Evolutionary conservation across 2,888 invertebrate genomes (phyloP), one percentile per base, ranked within the genome.

Genomic region (Crioceris asparagi): DNA sequence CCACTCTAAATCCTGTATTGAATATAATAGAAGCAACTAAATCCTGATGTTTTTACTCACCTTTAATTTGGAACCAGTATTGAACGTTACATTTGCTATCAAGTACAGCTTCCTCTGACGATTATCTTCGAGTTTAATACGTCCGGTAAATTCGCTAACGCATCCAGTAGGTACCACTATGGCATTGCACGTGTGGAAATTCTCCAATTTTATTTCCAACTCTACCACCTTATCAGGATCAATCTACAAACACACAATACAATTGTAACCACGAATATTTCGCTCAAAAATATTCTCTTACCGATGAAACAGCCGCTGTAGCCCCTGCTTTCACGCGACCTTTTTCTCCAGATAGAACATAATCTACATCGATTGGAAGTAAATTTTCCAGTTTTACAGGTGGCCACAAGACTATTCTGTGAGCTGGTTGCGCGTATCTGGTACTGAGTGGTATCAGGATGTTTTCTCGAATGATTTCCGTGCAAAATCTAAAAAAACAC

Each of bases 331-430:
- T 42, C 11, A 64, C 51, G 11, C 55, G 48, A 10, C 59, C 50
- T 35, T 45, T 48, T 31, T 54, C 56, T 1, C 60, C 64, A 10
- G 66, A 65, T 25, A 71, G 65, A 54, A 74, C 74, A 54, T 74
- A 85, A 36, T 74, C 68, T 40, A 88, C 59, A 63, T 87, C 87
- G 47, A 82, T 72, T 0, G 96, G 96, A 35, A 97, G 72, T 41
- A 96, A 72, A 71, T 96, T 97, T 46, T 81, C 78, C 3, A 96
- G 60, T 11, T 83, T 73, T 12, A 97, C 69, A 1, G 91, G 88
- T 17, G 94, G 85, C 48, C 87, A 68, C 30, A 98, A 67, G 2
- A 79, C 77, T 42, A 97, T 79, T 11, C 82, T 79, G 64, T 97
- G 96, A 0, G 87, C 94, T 4, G 93, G 88, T 44, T 88, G 75